A percentile compares a stretch with the other conserved stretches of the same genome.
phyloP scores from a whole-genome alignment of 2,888 invertebrate genomes.

The Ephialtes manifestator region DNA sequence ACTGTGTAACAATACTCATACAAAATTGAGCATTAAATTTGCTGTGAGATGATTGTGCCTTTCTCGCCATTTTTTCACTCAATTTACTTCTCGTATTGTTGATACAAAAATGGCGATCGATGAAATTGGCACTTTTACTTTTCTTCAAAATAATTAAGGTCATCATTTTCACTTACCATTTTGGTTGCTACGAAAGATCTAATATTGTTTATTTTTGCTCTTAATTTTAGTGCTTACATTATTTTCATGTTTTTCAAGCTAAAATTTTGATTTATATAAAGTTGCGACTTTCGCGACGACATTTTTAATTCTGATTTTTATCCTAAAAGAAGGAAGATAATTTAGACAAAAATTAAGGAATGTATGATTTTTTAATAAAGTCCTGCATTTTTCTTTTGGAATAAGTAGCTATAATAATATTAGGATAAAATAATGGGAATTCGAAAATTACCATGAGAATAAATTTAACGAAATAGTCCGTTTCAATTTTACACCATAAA shows the following conservation, averaged over 20 bases:
- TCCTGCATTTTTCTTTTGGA: too few relatives aligned
- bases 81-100: neutral
- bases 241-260: too few relatives aligned
- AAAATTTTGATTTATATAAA: neutral
- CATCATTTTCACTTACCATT: neutral
- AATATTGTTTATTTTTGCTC: neutral
- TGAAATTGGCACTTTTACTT: neutral
- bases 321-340: too few relatives aligned
- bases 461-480: too few relatives aligned
- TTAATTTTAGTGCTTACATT: neutral
- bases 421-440: too few relatives aligned
- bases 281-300: neutral
- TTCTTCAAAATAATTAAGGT: neutral
- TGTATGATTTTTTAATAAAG: too few relatives aligned
- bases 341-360: too few relatives aligned
- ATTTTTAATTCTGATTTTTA: neutral
- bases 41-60: too few relatives aligned
- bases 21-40: neutral
- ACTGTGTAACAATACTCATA: slow-evolving; percentile 4
- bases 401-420: too few relatives aligned
- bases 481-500: too few relatives aligned
- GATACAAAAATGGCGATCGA: neutral
- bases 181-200: neutral
- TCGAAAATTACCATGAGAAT: too few relatives aligned
- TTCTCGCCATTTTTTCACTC: neutral